A percentile compares a stretch with the other conserved stretches of the same genome.
These are phyloP conservation scores for Papilio xuthus DNA, from an alignment of 1,140 invertebrate species.

Conservation along the genomic window DNA sequence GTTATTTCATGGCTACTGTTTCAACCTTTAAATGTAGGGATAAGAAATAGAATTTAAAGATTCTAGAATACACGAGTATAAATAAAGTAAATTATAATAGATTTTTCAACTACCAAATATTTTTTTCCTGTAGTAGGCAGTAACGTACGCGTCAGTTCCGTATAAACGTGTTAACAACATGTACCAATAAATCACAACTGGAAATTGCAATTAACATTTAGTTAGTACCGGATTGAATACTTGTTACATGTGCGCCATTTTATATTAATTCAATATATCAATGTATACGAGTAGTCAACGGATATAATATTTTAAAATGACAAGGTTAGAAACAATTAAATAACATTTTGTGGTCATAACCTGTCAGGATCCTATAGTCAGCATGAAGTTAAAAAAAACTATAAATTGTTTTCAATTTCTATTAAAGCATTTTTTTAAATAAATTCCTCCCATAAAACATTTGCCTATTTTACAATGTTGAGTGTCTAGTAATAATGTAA, in stretches of 20 bases:
- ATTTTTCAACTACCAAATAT: background rate
- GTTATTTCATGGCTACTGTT: too few relatives aligned
- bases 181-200: constrained; percentile 10
- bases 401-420: background rate
- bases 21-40: background rate
- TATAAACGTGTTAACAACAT: constrained; percentile 10
- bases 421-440: too few relatives aligned
- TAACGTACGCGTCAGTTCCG: background rate
- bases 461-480: too few relatives aligned
- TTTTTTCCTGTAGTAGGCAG: background rate
- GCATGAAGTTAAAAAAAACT: background rate
- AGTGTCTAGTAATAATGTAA: too few relatives aligned
- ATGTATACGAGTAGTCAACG: background rate
- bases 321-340: background rate
- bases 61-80: background rate
- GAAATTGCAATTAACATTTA: constrained; percentile 23
- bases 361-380: too few relatives aligned
- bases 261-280: background rate
- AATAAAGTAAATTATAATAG: too few relatives aligned
- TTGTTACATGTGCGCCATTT: background rate
- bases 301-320: constrained; percentile 28
- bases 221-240: constrained; percentile 16
- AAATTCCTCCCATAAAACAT: too few relatives aligned
- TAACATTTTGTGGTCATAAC: background rate
- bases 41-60: background rate